Percentiles rank a stretch among this genome's conserved stretches.
phyloP scores from a whole-genome alignment of 2,888 invertebrate genomes.

The Himalopsyche japonica region DNA sequence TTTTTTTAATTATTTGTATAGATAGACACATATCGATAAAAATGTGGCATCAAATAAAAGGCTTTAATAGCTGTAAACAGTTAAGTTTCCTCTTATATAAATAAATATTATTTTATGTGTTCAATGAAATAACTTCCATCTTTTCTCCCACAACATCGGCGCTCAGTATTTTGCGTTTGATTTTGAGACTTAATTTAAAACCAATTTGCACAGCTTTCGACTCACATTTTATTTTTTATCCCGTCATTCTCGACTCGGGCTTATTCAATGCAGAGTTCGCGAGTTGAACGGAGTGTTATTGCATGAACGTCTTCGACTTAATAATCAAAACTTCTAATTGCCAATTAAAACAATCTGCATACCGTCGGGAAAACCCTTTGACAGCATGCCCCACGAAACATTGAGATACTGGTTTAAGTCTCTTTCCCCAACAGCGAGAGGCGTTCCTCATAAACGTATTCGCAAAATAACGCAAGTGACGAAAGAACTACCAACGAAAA shows the following conservation, averaged over 20 bases:
- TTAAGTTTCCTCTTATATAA: not conserved
- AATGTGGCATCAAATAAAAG: too few relatives aligned
- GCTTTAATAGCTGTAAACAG: not conserved
- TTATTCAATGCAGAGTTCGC: slow-evolving; percentile 3
- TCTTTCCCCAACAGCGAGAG: not conserved
- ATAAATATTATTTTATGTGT: not conserved
- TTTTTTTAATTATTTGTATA: too few relatives aligned
- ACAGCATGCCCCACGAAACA: slow-evolving; percentile 10
- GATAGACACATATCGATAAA: too few relatives aligned
- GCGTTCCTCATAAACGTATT: not conserved
- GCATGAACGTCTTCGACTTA: slow-evolving; percentile 31
- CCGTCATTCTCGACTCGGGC: not conserved
- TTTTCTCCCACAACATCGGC: not conserved
- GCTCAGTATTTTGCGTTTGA: not conserved
- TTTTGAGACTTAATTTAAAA: not conserved
- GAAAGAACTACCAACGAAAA: not conserved
- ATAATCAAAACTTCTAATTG: slow-evolving; percentile 36
- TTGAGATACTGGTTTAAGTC: not conserved
- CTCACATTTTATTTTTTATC: not conserved
- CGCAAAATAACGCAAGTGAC: not conserved
- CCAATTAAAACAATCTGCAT: slow-evolving; percentile 36
- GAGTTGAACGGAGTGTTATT: slow-evolving; percentile 1
- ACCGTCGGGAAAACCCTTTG: slow-evolving; percentile 16
- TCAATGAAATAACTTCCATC: not conserved
- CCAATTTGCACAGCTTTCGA: not conserved